phyloP scores from a whole-genome alignment of 2,113 vertebrate species.

The Cairina moschata region DNA sequence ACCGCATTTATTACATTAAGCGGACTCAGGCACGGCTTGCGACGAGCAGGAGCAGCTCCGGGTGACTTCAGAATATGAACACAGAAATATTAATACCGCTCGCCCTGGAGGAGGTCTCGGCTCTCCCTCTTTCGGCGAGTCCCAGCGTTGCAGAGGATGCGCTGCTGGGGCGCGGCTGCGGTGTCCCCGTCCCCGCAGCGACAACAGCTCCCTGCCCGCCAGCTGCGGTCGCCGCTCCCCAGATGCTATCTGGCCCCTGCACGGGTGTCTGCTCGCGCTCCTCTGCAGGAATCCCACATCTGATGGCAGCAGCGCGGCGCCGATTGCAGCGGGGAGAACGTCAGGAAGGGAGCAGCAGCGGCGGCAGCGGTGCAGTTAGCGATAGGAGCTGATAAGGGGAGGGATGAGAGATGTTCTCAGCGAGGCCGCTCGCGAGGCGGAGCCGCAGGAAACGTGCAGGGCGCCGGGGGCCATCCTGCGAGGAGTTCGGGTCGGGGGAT shows the following conservation, averaged over 20 bases:
- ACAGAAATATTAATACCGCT: background rate
- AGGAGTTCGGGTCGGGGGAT: fast-evolving
- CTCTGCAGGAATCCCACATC: background rate
- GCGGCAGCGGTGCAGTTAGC: background rate
- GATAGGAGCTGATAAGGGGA: background rate
- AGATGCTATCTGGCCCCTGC: background rate
- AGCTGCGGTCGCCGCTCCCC: background rate
- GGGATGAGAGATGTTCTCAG: background rate
- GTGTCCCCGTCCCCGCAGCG: background rate
- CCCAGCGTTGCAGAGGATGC: background rate
- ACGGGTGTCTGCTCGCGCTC: background rate
- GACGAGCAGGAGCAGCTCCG: too few relatives aligned
- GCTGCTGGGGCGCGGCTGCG: background rate
- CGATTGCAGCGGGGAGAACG: background rate
- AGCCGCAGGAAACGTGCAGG: background rate
- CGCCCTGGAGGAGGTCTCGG: background rate
- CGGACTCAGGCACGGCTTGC: background rate
- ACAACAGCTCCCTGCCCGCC: background rate
- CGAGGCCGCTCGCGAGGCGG: background rate
- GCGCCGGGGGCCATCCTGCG: fast-evolving
- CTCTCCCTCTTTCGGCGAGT: background rate
- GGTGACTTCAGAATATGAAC: background rate
- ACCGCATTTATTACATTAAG: background rate
- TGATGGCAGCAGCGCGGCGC: background rate
- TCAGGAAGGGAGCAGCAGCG: background rate